Base-by-base conservation (phyloP, 2,888 invertebrate genomes). In the Merodon equestris region DNA sequence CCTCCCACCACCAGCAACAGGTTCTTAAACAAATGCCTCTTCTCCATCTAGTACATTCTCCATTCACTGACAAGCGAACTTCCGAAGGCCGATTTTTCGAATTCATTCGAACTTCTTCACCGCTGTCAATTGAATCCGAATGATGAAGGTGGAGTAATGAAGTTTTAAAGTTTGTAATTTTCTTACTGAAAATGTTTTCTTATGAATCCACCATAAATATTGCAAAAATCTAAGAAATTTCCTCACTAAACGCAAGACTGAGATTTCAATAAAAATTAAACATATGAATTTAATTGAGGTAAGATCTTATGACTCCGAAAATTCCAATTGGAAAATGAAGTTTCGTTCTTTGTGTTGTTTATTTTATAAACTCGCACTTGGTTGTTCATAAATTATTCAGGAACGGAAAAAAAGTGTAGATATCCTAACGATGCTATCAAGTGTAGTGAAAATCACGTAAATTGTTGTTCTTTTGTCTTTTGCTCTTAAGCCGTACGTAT, bases 81-180 rank as follows among this genome's bases (percentile, higher is more conserved):
- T 68, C 57, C 57, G 67, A 53, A 27, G 27, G 7, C 27, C 27
- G 27, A 54, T 9, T 12, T 7, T n/a, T n/a, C n/a, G n/a, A n/a
- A n/a, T n/a, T n/a, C n/a, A 27, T 64, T 72, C 61, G 76, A 76
- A 70, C 17, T 57, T 27, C n/a, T 27, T 9, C 19, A 4, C 50
- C 5, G 19, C 63, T 70, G 73, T 74, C 73, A 79, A 38, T 14
- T 44, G 51, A 1, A 9, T 27, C 17, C 73, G 57, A 68, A 64
- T 9, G n/a, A 64, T 64, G 73, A 68, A 79, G 73, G 79, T 73
- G 73, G 79, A 79, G 73, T 54, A 44, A 51, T 58, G 63, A 68
- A 70, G 34, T 42, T 60, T 73, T 56, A 54, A 51, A 58, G 19
- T 44, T 63, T 44, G 17, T 68, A 58, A 42, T 60, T 70, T 60